Evolutionary conservation across 2,113 vertebrate genomes (phyloP).

Genomic region (Pagrus major): DNA sequence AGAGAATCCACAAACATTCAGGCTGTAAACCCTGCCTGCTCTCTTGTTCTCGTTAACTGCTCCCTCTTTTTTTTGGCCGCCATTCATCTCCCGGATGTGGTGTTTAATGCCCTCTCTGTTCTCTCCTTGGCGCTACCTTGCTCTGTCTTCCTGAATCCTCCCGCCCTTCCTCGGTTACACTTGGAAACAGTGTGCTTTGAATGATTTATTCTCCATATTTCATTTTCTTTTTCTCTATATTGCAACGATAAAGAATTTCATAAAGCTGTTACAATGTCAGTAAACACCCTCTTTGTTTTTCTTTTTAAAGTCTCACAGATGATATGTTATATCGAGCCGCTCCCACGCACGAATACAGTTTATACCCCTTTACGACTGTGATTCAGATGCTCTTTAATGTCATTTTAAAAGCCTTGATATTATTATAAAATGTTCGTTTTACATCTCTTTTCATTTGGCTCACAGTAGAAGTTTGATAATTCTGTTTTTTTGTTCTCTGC

Average conservation of each 20-base stretch:
- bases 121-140: neutral
- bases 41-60: neutral
- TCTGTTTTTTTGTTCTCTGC: slow-evolving; percentile 29
- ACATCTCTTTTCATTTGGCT: neutral
- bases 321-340: neutral
- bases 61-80: neutral
- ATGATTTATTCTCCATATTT: slow-evolving; percentile 42
- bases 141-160: neutral
- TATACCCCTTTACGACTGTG: neutral
- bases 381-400: neutral
- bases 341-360: neutral
- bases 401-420: slow-evolving; percentile 20
- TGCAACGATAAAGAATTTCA: neutral
- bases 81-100: neutral
- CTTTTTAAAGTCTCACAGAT: slow-evolving; percentile 19
- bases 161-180: neutral
- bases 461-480: slow-evolving; percentile 2
- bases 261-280: neutral
- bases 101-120: neutral
- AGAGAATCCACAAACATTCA: slow-evolving; percentile 41
- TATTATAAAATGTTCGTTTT: slow-evolving; percentile 18
- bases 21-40: slow-evolving; percentile 39
- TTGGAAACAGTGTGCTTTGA: neutral
- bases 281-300: slow-evolving; percentile 17
- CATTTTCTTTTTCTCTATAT: neutral